phyloP scores from a whole-genome alignment of 2,113 vertebrate species.

The Hucho hucho region DNA sequence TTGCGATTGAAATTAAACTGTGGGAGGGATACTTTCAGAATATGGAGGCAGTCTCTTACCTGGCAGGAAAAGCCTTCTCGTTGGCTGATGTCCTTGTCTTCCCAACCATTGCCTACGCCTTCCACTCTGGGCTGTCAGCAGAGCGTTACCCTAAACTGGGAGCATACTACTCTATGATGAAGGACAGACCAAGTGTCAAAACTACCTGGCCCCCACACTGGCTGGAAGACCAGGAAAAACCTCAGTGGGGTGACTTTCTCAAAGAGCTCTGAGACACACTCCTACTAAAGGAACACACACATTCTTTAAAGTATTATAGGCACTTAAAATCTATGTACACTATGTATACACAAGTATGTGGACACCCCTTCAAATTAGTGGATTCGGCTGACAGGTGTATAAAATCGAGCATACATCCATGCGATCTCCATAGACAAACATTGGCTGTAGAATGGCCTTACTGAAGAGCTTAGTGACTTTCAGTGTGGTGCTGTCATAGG shows the following conservation, averaged over 20 bases:
- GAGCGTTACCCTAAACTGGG: conserved; percentile 64
- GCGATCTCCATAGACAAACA: too few relatives aligned
- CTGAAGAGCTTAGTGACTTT: too few relatives aligned
- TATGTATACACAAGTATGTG: too few relatives aligned
- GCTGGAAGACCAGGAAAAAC: conserved; percentile 52
- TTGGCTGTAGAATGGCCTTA: too few relatives aligned
- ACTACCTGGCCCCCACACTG: conserved; percentile 73
- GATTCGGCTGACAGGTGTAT: too few relatives aligned
- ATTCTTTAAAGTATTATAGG: too few relatives aligned
- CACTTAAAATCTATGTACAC: too few relatives aligned
- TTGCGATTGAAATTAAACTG: conserved; percentile 58
- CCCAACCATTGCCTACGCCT: conserved; percentile 42
- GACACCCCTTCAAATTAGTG: too few relatives aligned
- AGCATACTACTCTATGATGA: conserved; percentile 63
- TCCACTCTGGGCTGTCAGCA: conserved; percentile 48
- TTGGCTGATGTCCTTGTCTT: conserved; percentile 59
- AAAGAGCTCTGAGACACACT: conserved; percentile 58
- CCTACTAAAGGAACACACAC: background rate
- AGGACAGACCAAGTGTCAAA: conserved; percentile 68
- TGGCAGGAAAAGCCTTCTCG: conserved; percentile 53
- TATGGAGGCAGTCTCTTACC: conserved; percentile 25
- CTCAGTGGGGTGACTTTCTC: conserved; percentile 52
- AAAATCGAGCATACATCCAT: too few relatives aligned
- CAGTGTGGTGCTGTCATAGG: too few relatives aligned
- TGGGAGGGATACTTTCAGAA: conserved; percentile 74